Evolutionary conservation across 2,113 vertebrate species (phyloP).

Genomic region (Tympanuchus pallidicinctus): DNA sequence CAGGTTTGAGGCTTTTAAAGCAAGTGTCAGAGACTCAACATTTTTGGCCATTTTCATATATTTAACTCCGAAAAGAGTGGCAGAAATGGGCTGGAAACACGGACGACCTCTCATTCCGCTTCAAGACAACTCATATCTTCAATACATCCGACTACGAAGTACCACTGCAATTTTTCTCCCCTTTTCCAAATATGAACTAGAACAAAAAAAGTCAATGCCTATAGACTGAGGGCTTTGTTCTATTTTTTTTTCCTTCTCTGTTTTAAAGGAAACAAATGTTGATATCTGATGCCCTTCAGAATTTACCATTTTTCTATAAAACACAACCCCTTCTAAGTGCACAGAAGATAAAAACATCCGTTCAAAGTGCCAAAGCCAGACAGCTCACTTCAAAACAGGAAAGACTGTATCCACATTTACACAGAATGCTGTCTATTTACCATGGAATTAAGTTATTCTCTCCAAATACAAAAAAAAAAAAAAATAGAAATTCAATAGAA

Average conservation of each 20-base stretch:
- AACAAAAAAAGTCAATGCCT: neutral
- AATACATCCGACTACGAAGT: neutral
- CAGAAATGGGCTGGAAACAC: neutral
- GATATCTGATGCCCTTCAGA: neutral
- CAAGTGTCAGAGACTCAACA: neutral
- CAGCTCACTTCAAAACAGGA: neutral
- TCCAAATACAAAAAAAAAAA: neutral
- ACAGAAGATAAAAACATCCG: neutral
- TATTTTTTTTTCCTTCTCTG: neutral
- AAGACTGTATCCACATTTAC: neutral
- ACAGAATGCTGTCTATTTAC: neutral
- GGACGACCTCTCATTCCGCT: neutral
- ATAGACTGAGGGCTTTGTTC: accelerated
- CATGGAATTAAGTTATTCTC: neutral
- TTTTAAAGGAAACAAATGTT: neutral
- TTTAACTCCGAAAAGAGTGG: conserved; percentile 22
- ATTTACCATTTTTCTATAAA: neutral
- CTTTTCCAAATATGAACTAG: neutral
- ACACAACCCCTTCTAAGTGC: neutral
- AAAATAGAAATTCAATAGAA: neutral
- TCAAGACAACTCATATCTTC: neutral
- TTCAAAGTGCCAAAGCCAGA: neutral
- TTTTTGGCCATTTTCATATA: neutral
- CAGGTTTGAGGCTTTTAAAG: neutral
- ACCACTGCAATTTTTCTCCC: neutral